Base-by-base conservation (phyloP, 2,888 invertebrate genomes). In the Leptinotarsa juncta region DNA sequence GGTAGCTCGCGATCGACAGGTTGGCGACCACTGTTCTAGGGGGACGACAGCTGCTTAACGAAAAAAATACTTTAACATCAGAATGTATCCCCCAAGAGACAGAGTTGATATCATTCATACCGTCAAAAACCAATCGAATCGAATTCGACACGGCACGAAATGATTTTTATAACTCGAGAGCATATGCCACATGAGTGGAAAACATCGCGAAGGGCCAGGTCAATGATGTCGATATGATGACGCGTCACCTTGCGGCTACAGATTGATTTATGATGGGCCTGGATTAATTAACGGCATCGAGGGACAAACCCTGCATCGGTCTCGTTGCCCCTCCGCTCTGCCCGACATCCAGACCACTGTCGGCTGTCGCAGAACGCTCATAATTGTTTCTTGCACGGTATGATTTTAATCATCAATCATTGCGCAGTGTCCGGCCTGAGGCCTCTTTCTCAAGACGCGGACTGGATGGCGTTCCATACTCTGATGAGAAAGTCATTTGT, bases 171-270 rank as follows among this genome's bases (percentile, higher is more conserved):
- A 78, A 81, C 77, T 79, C 76, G 70, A 74, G 78, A 82, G 83
- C 83, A 84, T 80, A 79, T 83, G 82, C 62, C 82, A 80, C 73
- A 55, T 79, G 77, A 80, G 79, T 82, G 79, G 78, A 84, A 84
- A 84, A 83, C 81, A 83, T 81, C 82, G 76, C 79, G 82, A 83
- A 83, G 82, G 84, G 85, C 83, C 85, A 85, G 85, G 86, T 87
- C 87, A 87, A 87, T 87, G 87, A 87, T 87, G 87, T 87, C 87
- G 85, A 87, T 87, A 87, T 87, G 87, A 87, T 87, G 87, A 85
- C 86, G 86, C 87, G 87, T 87, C 87, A 87, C 87, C 87, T 87
- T 87, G 87, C 86, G 86, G 86, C 85, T 86, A 86, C 86, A 86
- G 85, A 86, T 87, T 87, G 87, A 87, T 87, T 87, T 87, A 87